These are phyloP conservation scores for Rynchops niger DNA, from an alignment of 2,113 vertebrate genomes.

Conservation along the genomic window DNA sequence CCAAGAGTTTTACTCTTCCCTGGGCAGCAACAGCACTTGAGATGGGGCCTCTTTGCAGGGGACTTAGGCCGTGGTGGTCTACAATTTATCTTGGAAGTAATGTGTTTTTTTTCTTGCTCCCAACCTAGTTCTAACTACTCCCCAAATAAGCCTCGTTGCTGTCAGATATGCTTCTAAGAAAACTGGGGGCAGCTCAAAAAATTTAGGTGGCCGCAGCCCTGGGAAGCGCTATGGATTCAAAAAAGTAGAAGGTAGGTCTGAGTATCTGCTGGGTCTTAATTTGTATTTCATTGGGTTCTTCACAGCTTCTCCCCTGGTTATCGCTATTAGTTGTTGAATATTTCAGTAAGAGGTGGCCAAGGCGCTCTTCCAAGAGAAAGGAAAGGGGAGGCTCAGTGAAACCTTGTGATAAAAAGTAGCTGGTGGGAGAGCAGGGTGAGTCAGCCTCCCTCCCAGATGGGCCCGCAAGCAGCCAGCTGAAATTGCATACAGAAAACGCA, in stretches of 20 bases:
- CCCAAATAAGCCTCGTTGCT: slow-evolving; percentile 37
- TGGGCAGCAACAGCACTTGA: neutral
- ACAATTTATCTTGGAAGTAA: neutral
- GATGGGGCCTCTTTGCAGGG: neutral
- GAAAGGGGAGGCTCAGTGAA: neutral
- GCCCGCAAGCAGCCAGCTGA: fast-evolving
- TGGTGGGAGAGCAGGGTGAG: neutral
- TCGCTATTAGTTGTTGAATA: fast-evolving
- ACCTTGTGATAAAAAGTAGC: neutral
- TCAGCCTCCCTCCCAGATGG: neutral
- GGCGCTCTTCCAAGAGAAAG: neutral
- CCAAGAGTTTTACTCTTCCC: neutral
- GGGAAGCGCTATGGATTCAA: slow-evolving; percentile 87
- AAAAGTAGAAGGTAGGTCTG: slow-evolving; percentile 84
- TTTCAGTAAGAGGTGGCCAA: neutral
- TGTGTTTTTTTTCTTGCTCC: neutral
- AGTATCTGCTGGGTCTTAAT: neutral
- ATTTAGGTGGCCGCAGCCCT: slow-evolving; percentile 85
- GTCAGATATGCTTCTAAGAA: slow-evolving; percentile 91
- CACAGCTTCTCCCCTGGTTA: neutral
- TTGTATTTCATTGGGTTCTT: neutral
- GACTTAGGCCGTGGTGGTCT: neutral
- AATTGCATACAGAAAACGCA: neutral
- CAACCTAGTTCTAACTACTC: slow-evolving; percentile 39
- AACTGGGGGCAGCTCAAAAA: slow-evolving; percentile 84